These are phyloP conservation scores for Helleia helle DNA, from an alignment of 2,888 invertebrate genomes.

Conservation along the genomic window DNA sequence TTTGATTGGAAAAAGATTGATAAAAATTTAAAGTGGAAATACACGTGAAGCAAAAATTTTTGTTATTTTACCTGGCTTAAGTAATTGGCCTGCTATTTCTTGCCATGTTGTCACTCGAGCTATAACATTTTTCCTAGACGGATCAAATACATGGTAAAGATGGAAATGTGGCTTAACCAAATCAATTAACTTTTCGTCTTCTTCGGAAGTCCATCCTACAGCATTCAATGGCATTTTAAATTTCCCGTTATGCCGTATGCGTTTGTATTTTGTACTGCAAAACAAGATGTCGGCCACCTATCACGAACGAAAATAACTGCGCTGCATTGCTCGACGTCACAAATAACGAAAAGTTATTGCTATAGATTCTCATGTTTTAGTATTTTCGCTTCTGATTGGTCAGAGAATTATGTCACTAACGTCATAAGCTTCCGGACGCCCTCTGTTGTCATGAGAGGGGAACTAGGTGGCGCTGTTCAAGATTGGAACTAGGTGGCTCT, in stretches of 20 bases:
- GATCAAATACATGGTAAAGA: slow-evolving; percentile 51
- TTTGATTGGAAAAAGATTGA: no score
- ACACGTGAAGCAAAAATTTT: background rate
- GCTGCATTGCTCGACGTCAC: slow-evolving; percentile 62
- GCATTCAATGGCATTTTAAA: slow-evolving; percentile 53
- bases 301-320: slow-evolving; percentile 57
- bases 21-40: background rate
- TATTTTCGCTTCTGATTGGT: slow-evolving; percentile 35
- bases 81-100: slow-evolving; percentile 49
- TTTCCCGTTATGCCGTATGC: no score
- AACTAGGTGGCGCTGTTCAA: no score
- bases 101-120: slow-evolving; percentile 58
- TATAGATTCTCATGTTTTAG: slow-evolving; percentile 16
- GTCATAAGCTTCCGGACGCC: background rate
- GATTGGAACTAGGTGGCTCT: no score
- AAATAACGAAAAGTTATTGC: slow-evolving; percentile 22
- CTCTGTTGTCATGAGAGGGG: background rate
- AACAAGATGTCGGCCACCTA: slow-evolving; percentile 67
- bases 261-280: slow-evolving; percentile 29
- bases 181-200: slow-evolving; percentile 53
- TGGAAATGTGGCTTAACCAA: slow-evolving; percentile 53
- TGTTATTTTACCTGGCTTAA: slow-evolving; percentile 48
- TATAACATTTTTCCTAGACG: slow-evolving; percentile 56
- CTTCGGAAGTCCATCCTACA: slow-evolving; percentile 52
- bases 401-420: slow-evolving; percentile 12